Evolutionary conservation across 2,113 vertebrate genomes (phyloP), one percentile per base, ranked within the genome.

Genomic region (Rafetus swinhoei): DNA sequence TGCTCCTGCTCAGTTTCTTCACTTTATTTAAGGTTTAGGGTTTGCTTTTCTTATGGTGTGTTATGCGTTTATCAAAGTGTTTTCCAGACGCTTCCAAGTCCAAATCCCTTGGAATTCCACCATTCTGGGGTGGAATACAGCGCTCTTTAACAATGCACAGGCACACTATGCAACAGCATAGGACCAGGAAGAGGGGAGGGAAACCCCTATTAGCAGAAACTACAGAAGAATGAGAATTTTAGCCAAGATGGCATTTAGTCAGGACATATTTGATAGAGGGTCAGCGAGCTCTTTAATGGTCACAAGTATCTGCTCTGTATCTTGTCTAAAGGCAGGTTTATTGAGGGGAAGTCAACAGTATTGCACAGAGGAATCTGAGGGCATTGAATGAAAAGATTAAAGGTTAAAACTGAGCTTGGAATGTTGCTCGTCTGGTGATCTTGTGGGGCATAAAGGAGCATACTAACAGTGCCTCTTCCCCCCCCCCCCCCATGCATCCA

Each of bases 1-100:
- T 1, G 10, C 65, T 69, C 32, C 0, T 0, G 10, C 83, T 1
- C 0, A 0, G 13, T 8, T 54, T 74, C 39, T 52, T 35, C 24
- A 0, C 45, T 45, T 45, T 45, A 45, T 45, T 45, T 45, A 45
- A 45, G 45, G 45, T 45, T 45, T 45, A 45, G 45, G 45, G 45
- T 45, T 45, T 45, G 45, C 45, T 45, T 45, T 45, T 84, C 8
- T 1, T 7, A 11, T 1, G 4, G 72, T 72, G 1, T 81, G 6
- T 65, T 62, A 90, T 81, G 16, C 57, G 10, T 79, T 32, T 65
- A 22, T 35, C 4, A 12, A 19, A 79, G 72, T 10, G 9, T 74
- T 76, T 52, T 84, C 69, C 1, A 2, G n/a, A 21, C 60, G 24
- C 84, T 50, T 50, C 3, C 2, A 87, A 69, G 83, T 55, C 55